These are phyloP conservation scores for Typhlichthys eigenmanni DNA, from an alignment of 2,797 vertebrate genomes.

Conservation along the genomic window DNA sequence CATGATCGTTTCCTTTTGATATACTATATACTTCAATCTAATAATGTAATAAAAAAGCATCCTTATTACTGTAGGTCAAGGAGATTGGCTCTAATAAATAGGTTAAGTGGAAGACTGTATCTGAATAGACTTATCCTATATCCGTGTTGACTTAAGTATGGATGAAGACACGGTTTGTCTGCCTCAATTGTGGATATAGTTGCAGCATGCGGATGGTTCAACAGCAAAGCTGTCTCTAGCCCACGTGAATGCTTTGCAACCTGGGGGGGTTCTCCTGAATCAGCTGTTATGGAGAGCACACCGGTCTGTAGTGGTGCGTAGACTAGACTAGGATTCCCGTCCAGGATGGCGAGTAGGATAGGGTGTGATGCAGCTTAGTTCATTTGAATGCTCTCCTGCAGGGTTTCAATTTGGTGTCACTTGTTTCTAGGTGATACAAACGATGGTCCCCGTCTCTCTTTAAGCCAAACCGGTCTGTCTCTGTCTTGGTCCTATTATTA, in stretches of 20 bases:
- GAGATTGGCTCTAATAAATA: slow-evolving; percentile 52
- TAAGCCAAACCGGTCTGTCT: slow-evolving; percentile 28
- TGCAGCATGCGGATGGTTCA: slow-evolving; percentile 37
- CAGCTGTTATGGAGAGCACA: slow-evolving; percentile 25
- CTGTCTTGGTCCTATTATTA: slow-evolving; percentile 24
- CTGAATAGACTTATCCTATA: slow-evolving; percentile 54
- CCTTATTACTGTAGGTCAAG: slow-evolving; percentile 56
- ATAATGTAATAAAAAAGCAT: slow-evolving; percentile 14
- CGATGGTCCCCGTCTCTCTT: slow-evolving; percentile 37
- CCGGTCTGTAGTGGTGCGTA: slow-evolving; percentile 1
- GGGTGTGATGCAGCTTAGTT: background rate
- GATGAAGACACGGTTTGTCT: slow-evolving; percentile 55
- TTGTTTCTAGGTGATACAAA: background rate
- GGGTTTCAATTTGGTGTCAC: too few species aligned
- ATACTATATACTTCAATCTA: background rate
- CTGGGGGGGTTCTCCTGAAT: slow-evolving; percentile 27
- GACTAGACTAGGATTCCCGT: background rate
- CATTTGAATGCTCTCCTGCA: too few species aligned
- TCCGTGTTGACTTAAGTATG: slow-evolving; percentile 57
- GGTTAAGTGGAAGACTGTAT: slow-evolving; percentile 43
- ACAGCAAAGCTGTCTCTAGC: slow-evolving; percentile 30
- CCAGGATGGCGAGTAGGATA: background rate
- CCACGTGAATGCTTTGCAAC: slow-evolving; percentile 30
- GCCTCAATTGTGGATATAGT: slow-evolving; percentile 67
- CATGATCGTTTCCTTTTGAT: background rate